Evolutionary conservation across 1,140 invertebrate genomes (phyloP), one percentile per base, ranked within the genome.

Genomic region (Capitella teleta): DNA sequence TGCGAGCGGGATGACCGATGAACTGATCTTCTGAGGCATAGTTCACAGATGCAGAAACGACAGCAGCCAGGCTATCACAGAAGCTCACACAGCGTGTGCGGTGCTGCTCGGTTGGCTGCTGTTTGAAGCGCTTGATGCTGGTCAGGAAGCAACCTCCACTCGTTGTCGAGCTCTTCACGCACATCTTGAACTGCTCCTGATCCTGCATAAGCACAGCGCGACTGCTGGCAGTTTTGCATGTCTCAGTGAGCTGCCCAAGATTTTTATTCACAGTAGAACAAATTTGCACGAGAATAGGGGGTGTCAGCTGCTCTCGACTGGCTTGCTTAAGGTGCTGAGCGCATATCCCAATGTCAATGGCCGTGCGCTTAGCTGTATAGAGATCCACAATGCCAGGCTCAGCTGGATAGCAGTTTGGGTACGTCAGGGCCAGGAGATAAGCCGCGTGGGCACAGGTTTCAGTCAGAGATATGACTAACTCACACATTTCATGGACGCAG

Each of bases 1-100:
- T 82, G 44, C 79, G 80, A 64, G 77, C 82, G 0, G 84, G 80
- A 77, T 80, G 12, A 64, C 79, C 72, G 64, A 72, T 47, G 55
- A 65, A 67, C 16, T 57, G 55, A 1, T 57, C 53, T 43, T 65
- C 62, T 16, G 60, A 61, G 1, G 61, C 58, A 54, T 63, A 67
- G 16, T 41, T 57, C 4, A 62, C 58, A 1, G 65, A 34, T 10
- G 58, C 63, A 44, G 52, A 49, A 30, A 60, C 56, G 5, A 64
- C 38, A 14, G 64, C 50, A 19, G 59, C 43, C 19, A 64, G 55
- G 34, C 62, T 57, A 19, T 67, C 62, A 54, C 61, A 61, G 47
- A 66, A 66, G 10, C 54, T 54, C 3, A 62, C 45, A 36, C 62
- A 57, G 30, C 62, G 45, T 28, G 47, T 32, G 8, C 60, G 45